A percentile compares a stretch with the other conserved stretches of the same genome.
These are phyloP conservation scores for Xyliphius kryptos DNA, from an alignment of 2,113 vertebrate species.

Conservation along the genomic window DNA sequence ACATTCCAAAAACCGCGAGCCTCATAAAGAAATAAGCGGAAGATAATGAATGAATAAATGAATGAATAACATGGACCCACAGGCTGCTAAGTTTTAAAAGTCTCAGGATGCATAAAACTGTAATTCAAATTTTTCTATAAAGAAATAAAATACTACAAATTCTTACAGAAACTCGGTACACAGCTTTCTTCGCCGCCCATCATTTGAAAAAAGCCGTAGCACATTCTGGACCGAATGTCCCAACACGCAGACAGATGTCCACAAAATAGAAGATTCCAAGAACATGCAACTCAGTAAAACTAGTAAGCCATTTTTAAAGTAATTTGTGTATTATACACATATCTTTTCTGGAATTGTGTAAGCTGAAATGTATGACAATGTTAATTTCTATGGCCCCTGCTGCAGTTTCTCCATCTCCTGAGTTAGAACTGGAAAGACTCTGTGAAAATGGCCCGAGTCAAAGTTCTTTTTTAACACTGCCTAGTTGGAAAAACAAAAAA, in stretches of 20 bases:
- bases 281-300: conserved; percentile 1
- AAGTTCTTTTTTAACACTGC: conserved; percentile 6
- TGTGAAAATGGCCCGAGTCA: conserved; percentile 1
- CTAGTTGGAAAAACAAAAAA: conserved; percentile 51
- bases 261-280: conserved; percentile 11
- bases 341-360: not conserved
- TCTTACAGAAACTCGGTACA: conserved; percentile 78
- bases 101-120: too few relatives aligned
- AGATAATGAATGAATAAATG: too few relatives aligned
- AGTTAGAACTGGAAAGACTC: not conserved
- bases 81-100: too few relatives aligned
- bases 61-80: too few relatives aligned
- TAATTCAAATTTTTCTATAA: too few relatives aligned
- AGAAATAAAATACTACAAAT: too few relatives aligned
- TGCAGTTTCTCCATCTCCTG: conserved; percentile 3
- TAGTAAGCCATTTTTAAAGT: conserved; percentile 2
- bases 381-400: not conserved
- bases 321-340: not conserved
- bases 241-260: not conserved
- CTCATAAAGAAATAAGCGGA: too few relatives aligned
- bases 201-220: conserved; percentile 57
- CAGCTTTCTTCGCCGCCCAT: conserved; percentile 68
- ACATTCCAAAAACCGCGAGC: too few relatives aligned
- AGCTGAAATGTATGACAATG: not conserved
- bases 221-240: conserved; percentile 49